A percentile compares a stretch with the other conserved stretches of the same genome.
Conservation (phyloP, 1,140 invertebrate species). For the Ridgeia piscesae region DNA sequence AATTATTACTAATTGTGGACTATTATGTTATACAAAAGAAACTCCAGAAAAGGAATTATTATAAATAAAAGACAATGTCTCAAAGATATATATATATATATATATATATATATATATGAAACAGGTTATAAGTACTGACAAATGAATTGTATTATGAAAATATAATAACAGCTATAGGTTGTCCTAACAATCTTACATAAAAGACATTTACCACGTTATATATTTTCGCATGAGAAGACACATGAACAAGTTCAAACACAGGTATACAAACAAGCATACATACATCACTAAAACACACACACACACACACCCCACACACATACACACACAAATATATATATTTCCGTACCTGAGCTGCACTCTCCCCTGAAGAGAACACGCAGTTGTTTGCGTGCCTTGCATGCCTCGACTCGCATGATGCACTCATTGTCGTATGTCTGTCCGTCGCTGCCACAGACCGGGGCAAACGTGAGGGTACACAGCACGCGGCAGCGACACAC, state of each 20-base stretch:
- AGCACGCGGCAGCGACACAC: slow-evolving; percentile 77
- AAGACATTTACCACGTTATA: neutral
- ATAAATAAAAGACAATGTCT: neutral
- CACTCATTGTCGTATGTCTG: slow-evolving; percentile 88
- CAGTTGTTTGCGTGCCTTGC: slow-evolving; percentile 42
- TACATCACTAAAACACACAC: neutral
- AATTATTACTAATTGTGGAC: no score
- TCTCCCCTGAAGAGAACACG: slow-evolving; percentile 33
- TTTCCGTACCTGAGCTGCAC: slow-evolving; percentile 67
- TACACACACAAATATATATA: no score
- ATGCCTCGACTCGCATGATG: slow-evolving; percentile 61
- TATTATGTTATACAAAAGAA: neutral
- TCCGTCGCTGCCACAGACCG: slow-evolving; percentile 79
- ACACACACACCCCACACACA: no score
- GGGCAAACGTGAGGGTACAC: slow-evolving; percentile 71
- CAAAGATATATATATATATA: no score
- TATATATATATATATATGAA: neutral
- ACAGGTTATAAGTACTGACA: neutral
- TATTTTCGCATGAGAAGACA: neutral
- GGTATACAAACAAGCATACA: neutral
- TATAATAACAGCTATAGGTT: neutral
- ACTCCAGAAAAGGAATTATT: neutral
- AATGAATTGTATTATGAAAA: neutral
- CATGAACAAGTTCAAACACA: neutral
- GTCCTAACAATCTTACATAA: neutral